These are phyloP conservation scores for Saxicola maurus DNA, from an alignment of 2,797 vertebrate species.

Conservation along the genomic window DNA sequence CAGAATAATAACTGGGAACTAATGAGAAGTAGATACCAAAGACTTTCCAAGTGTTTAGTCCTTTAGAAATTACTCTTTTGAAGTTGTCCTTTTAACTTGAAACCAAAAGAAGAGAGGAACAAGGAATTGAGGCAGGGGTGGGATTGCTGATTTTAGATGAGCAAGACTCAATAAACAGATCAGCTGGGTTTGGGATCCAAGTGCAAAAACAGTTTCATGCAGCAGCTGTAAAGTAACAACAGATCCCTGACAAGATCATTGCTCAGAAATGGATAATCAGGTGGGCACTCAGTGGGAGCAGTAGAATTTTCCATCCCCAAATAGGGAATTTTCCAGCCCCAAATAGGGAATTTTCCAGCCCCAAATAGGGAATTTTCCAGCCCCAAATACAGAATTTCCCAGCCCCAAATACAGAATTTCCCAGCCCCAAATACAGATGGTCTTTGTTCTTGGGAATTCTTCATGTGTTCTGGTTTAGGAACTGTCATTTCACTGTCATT, in stretches of 20 bases:
- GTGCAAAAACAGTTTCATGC: background rate
- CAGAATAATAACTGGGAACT: background rate
- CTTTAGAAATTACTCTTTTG: background rate
- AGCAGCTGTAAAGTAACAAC: background rate
- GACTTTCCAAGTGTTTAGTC: background rate
- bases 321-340: too few relatives aligned
- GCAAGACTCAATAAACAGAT: background rate
- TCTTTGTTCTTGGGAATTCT: background rate
- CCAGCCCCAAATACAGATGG: background rate
- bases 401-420: background rate
- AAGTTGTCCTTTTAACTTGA: background rate
- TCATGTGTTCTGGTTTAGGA: background rate
- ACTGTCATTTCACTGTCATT: too few relatives aligned
- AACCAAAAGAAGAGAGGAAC: background rate
- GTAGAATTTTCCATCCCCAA: background rate
- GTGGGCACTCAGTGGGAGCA: fast-evolving
- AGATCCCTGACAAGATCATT: background rate
- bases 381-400: background rate
- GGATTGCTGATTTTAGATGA: background rate
- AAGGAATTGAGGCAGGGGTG: fast-evolving
- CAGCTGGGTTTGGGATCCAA: background rate
- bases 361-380: background rate
- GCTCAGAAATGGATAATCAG: background rate
- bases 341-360: background rate
- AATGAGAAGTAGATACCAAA: background rate